A percentile compares a stretch with the other conserved stretches of the same genome.
Evolutionary conservation across 1,140 invertebrate genomes (phyloP).

Genomic region (Drosophila miranda): DNA sequence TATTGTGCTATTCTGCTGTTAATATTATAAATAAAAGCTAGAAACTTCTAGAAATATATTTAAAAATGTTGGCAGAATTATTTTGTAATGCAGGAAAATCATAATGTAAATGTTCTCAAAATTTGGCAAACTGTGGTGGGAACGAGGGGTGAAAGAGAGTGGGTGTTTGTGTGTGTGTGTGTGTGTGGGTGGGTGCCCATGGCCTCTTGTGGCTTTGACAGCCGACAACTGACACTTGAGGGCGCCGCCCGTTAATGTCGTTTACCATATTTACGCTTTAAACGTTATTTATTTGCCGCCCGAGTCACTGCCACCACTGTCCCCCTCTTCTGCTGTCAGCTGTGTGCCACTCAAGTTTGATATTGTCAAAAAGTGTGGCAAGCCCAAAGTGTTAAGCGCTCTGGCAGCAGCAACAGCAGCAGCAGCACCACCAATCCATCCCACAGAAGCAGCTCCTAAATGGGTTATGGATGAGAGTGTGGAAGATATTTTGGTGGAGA

Average conservation of each 20-base stretch:
- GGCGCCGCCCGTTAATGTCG: slow-evolving; percentile 66
- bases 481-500: slow-evolving; percentile 9
- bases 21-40: too few relatives aligned
- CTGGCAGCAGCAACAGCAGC: slow-evolving; percentile 4
- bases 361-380: slow-evolving; percentile 60
- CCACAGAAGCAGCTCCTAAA: slow-evolving; percentile 13
- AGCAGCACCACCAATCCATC: slow-evolving; percentile 16
- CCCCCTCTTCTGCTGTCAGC: slow-evolving; percentile 27
- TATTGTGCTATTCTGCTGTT: too few relatives aligned
- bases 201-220: slow-evolving; percentile 58
- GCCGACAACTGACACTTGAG: slow-evolving; percentile 74
- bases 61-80: too few relatives aligned
- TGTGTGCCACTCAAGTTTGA: slow-evolving; percentile 61
- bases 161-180: too few relatives aligned
- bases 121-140: slow-evolving; percentile 12
- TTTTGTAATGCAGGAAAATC: too few relatives aligned
- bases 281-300: slow-evolving; percentile 76
- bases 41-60: too few relatives aligned
- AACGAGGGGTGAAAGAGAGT: slow-evolving; percentile 5
- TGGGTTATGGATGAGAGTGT: slow-evolving; percentile 35
- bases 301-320: not conserved
- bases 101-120: not conserved
- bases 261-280: slow-evolving; percentile 78
- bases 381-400: slow-evolving; percentile 42
- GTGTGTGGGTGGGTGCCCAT: not conserved